phyloP scores from a whole-genome alignment of 2,113 vertebrate species.

The Dicrurus megarhynchus region DNA sequence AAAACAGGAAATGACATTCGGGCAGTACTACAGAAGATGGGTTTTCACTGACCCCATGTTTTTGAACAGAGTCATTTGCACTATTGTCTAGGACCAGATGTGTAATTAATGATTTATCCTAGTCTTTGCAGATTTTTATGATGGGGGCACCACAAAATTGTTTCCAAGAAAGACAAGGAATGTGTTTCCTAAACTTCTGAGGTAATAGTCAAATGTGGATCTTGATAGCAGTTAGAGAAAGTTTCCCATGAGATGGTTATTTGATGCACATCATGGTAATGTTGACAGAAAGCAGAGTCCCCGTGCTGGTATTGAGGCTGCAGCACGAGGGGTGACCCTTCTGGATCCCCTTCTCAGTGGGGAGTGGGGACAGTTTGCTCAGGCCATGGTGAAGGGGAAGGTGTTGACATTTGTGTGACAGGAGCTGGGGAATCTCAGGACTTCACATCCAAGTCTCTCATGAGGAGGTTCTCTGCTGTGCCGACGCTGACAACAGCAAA shows the following conservation, averaged over 20 bases:
- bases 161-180: neutral
- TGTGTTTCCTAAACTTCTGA: neutral
- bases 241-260: neutral
- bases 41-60: neutral
- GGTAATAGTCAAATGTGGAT: neutral
- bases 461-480: fast-evolving
- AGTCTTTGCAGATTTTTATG: neutral
- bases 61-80: neutral
- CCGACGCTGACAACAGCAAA: fast-evolving
- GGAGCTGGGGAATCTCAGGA: neutral
- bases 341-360: neutral
- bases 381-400: fast-evolving
- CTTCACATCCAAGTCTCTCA: fast-evolving
- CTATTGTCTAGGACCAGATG: neutral
- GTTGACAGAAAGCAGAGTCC: neutral
- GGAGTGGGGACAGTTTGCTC: neutral
- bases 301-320: neutral
- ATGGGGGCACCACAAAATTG: neutral
- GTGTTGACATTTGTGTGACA: neutral
- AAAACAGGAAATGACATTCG: neutral
- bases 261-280: fast-evolving
- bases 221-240: neutral
- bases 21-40: neutral
- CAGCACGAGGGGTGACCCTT: neutral
- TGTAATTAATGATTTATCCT: neutral